These are phyloP conservation scores for Apistogramma diplotaenia DNA, from an alignment of 2,113 vertebrate species.

Conservation along the genomic window DNA sequence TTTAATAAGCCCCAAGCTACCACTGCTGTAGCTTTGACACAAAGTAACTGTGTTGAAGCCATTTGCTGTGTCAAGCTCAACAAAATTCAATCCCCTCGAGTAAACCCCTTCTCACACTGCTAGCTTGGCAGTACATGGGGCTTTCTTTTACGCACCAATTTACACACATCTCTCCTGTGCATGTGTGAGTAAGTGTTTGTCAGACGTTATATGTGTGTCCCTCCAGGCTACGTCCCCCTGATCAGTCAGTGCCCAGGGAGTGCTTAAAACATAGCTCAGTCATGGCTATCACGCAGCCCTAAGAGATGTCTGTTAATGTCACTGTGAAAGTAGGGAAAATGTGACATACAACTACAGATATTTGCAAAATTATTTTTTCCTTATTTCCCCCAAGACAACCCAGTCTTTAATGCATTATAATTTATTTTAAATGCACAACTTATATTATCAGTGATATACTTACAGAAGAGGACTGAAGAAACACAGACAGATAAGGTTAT, in stretches of 20 bases:
- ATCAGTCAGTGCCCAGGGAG: slow-evolving; percentile 32
- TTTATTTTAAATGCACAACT: not conserved
- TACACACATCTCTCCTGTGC: slow-evolving; percentile 24
- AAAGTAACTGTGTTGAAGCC: slow-evolving; percentile 54
- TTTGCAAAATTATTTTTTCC: not conserved
- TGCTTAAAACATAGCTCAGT: slow-evolving; percentile 50
- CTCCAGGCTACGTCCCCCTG: slow-evolving; percentile 34
- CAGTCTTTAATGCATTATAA: not conserved
- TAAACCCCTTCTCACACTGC: slow-evolving; percentile 54
- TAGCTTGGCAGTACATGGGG: slow-evolving; percentile 32
- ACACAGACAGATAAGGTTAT: not conserved
- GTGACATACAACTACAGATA: not conserved
- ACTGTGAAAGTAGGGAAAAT: slow-evolving; percentile 19
- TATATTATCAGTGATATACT: not conserved
- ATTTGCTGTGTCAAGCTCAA: slow-evolving; percentile 61
- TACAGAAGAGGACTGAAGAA: not conserved
- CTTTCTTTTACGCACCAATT: slow-evolving; percentile 49
- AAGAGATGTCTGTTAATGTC: slow-evolving; percentile 62
- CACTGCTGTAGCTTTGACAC: slow-evolving; percentile 40
- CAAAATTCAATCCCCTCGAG: slow-evolving; percentile 61
- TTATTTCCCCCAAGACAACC: not conserved
- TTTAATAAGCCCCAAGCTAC: slow-evolving; percentile 54
- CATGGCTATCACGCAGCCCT: slow-evolving; percentile 7
- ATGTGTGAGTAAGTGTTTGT: slow-evolving; percentile 1
- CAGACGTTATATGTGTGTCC: slow-evolving; percentile 20